Conservation (phyloP, 1,140 invertebrate genomes). For the Zaprionus ghesquierei region DNA sequence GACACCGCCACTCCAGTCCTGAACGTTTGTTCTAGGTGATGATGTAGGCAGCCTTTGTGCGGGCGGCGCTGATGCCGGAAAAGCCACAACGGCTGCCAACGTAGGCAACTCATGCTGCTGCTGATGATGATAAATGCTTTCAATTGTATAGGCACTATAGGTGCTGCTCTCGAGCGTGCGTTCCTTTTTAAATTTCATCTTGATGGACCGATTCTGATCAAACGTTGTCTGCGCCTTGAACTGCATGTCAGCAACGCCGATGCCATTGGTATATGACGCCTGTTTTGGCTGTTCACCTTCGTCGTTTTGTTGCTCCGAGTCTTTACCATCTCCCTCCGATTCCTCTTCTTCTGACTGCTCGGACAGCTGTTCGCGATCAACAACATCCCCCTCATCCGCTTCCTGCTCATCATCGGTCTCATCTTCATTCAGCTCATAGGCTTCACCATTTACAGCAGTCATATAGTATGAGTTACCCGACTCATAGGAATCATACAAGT, state of each 20-base stretch:
- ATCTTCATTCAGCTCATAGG: slow-evolving; percentile 48
- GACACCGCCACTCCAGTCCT: slow-evolving; percentile 12
- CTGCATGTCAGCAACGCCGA: slow-evolving; percentile 22
- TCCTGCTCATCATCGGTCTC: slow-evolving; percentile 29
- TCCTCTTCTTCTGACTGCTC: slow-evolving; percentile 40
- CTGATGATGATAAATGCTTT: slow-evolving; percentile 65
- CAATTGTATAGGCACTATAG: slow-evolving; percentile 76
- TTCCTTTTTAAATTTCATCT: slow-evolving; percentile 79
- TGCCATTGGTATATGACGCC: slow-evolving; percentile 44
- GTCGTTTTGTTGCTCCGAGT: slow-evolving; percentile 40
- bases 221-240: slow-evolving; percentile 64
- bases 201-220: slow-evolving; percentile 76
- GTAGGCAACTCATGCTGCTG: slow-evolving; percentile 47
- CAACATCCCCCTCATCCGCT: slow-evolving; percentile 26
- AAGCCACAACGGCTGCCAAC: slow-evolving; percentile 7
- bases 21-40: slow-evolving; percentile 6
- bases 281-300: slow-evolving; percentile 27
- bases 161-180: slow-evolving; percentile 64
- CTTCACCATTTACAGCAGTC: slow-evolving; percentile 54
- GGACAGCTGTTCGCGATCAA: slow-evolving; percentile 29
- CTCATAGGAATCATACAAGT: slow-evolving; percentile 51
- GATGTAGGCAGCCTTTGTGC: slow-evolving; percentile 33
- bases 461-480: slow-evolving; percentile 61
- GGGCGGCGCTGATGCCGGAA: slow-evolving; percentile 12
- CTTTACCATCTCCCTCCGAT: slow-evolving; percentile 37